Base-by-base conservation (phyloP, 1,140 invertebrate genomes). In the Apis dorsata region DNA sequence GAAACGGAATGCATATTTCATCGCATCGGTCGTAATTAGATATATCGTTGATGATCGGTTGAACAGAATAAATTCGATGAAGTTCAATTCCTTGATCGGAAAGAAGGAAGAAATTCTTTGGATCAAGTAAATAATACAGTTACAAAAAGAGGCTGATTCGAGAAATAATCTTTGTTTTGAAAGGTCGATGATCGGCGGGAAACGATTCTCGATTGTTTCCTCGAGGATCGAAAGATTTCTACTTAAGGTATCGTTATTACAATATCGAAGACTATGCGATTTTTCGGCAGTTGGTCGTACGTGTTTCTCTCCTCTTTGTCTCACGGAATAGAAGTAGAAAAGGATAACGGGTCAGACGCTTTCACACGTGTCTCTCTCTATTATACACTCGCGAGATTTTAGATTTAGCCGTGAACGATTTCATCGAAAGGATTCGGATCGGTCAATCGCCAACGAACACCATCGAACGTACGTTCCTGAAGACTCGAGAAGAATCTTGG, bases 211-310 rank as follows among this genome's bases (percentile, higher is more conserved):
- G n/a, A n/a, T 28, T 13, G 70, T 73, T 74, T 73, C 63, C 24
- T 34, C 17, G n/a, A 19, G 19, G 63, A 63, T 80, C 51, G 60
- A 81, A 71, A 44, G 28, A 44, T 44, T 79, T 17, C 81, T 87
- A 87, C 49, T 80, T 78, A 79, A 44, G 57, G 49, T 53, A 49
- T 44, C 19, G 82, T 71, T 75, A 44, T 68, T 85, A 65, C 55
- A 28, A 53, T 66, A 51, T 88, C 71, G 75, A 85, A 72, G 71
- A 85, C 65, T 78, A 85, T 34, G 21, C 79, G 73, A 82, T 85
- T 82, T 62, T 60, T 85, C 80, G 72, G 87, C 87, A 88, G 87
- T 88, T 88, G 86, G 86, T 88, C 87, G 86, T 72, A 77, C 69
- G 44, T 3, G 60, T 81, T 76, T 53, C 10, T 71, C 59, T 53